These are phyloP conservation scores for Diabrotica virgifera DNA, from an alignment of 1,140 invertebrate genomes.

Conservation along the genomic window DNA sequence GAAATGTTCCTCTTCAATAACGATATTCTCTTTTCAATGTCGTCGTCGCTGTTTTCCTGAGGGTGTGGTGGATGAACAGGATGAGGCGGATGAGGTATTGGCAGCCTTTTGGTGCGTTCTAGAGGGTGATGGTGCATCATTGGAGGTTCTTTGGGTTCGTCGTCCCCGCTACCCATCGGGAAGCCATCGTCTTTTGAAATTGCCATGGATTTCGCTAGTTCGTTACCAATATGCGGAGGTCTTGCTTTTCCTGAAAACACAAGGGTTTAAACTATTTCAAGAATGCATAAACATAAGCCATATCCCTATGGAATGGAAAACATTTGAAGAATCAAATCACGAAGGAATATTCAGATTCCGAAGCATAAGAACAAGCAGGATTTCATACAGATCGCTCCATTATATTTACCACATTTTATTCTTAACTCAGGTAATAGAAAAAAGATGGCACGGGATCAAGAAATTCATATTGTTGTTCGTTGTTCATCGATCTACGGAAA, in stretches of 20 bases:
- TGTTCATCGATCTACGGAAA: too few species aligned
- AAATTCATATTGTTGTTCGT: too few species aligned
- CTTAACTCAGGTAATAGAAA: too few species aligned
- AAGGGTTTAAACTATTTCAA: conserved; percentile 38
- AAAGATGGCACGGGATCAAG: too few species aligned
- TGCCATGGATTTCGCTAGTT: conserved; percentile 24
- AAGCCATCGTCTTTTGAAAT: conserved; percentile 2
- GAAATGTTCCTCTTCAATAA: conserved; percentile 39
- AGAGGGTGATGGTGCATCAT: not conserved
- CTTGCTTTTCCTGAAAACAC: conserved; percentile 35
- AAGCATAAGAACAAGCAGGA: too few species aligned
- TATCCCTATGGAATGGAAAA: too few species aligned
- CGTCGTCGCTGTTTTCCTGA: conserved; percentile 22
- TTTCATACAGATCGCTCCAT: too few species aligned
- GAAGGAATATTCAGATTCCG: too few species aligned
- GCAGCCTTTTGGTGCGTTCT: not conserved
- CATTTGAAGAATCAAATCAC: too few species aligned
- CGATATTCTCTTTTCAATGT: conserved; percentile 34
- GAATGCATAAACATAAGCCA: too few species aligned
- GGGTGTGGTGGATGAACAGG: not conserved
- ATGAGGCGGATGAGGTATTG: not conserved
- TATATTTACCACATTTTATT: too few species aligned
- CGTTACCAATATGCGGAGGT: conserved; percentile 47
- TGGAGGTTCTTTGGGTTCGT: conserved; percentile 21
- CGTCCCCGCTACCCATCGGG: conserved; percentile 28